Conservation (phyloP, 2,113 vertebrate genomes). For the Oryctolagus cuniculus region DNA sequence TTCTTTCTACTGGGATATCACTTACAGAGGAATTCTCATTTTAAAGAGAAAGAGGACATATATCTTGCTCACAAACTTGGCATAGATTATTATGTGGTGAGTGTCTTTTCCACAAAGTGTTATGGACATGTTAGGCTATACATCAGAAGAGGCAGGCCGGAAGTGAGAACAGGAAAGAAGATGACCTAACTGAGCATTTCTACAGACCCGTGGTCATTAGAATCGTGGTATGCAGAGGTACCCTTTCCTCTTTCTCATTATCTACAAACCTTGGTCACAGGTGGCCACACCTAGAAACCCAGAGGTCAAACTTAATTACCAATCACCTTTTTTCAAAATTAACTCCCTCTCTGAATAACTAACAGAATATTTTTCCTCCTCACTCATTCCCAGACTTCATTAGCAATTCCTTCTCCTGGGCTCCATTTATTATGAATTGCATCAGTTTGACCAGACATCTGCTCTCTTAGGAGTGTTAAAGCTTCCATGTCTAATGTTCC, state of each 20-base stretch:
- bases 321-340: constrained; percentile 34
- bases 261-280: neutral
- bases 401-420: constrained; percentile 37
- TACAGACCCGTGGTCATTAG: neutral
- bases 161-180: neutral
- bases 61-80: neutral
- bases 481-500: constrained; percentile 57
- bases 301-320: constrained; percentile 18
- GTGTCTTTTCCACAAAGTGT: neutral
- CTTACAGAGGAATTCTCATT: neutral
- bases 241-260: neutral
- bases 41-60: neutral
- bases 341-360: neutral
- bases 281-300: neutral
- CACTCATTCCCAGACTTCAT: neutral
- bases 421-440: constrained; percentile 48
- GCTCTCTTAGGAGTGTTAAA: constrained; percentile 43
- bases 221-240: neutral
- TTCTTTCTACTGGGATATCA: no score
- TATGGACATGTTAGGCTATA: neutral
- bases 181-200: neutral
- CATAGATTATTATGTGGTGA: neutral
- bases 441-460: constrained; percentile 44
- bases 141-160: neutral
- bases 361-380: neutral